Base-by-base conservation (phyloP, 2,113 vertebrate species). In the Cettia cetti region DNA sequence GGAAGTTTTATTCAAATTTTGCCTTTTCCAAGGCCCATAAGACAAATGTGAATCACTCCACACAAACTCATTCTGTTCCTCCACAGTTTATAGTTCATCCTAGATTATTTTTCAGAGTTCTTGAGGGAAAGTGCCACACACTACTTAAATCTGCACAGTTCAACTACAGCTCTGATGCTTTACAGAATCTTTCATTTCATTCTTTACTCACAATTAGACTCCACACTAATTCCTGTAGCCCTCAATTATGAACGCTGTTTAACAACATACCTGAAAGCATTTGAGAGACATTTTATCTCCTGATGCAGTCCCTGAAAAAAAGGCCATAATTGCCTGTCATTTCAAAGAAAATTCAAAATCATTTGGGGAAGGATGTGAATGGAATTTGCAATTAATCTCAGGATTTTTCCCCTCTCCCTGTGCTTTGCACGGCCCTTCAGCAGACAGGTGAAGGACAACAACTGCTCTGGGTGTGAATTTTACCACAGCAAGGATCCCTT, bases 181-280 rank as follows among this genome's bases (percentile, higher is more conserved):
- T 52, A 47, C 33, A 60, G 50, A 60, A 49, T 49, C 65, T 27
- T 79, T 90, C 35, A 47, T 74, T 71, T 23, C 61, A 33, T 70
- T 82, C 75, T 91, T 88, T 75, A 74, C 74, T 91, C 88, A 75
- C 90, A 82, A 89, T 94, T 79, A 93, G 71, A 47, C 79, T 53
- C 31, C 15, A 45, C 18, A 33, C 56, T 64, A 57, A 47, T 26
- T 93, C 68, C 72, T 78, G 88, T 40, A 72, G 72, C 79, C 76
- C 81, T 86, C 77, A 78, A 68, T 95, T 95, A 84, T 0, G n/a
- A 71, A 0, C 27, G 20, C 13, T 35, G 59, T 30, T 86, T 69
- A 39, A 83, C 64, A 16, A 35, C 31, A 26, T 8, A 93, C 86
- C 88, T 76, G 54, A 87, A 94, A 90, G 86, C 74, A 61, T 75